Base-by-base conservation (phyloP, 2,888 invertebrate species). In the Drosophila seclusa region DNA sequence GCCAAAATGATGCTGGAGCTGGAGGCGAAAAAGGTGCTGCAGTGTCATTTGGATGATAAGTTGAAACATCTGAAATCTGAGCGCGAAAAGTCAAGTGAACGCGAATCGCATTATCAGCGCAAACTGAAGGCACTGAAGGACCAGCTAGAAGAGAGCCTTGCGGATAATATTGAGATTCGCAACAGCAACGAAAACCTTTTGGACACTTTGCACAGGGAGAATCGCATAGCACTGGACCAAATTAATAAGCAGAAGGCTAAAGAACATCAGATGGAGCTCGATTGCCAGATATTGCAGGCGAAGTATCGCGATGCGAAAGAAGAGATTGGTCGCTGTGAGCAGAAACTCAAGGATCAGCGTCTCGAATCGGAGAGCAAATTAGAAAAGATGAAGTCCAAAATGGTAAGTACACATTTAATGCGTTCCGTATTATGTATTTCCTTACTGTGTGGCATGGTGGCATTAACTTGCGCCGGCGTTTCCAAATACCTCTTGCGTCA, bases 351-450 rank as follows among this genome's bases (percentile, higher is more conserved):
- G 61, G 92, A 92, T 31, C 92, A 91, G 70, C 93, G 93, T 3
- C 73, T 92, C n/a, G 96, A 96, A 87, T 95, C 96, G 90, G 96
- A 96, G 86, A 94, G 94, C 78, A 97, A 97, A 93, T 93, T 97
- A 87, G 96, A 96, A 88, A 95, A 96, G 92, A 96, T 97, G 95
- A 97, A 97, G 92, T 94, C 95, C 59, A 96, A 96, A 95, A 96
- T 97, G 96, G 96, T 97, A 94, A 95, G 95, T 94, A 6, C 5
- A 21, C 16, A 18, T 38, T 53, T 45, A 24, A 45, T 48, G 36
- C 52, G 54, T 32, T 69, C 31, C n/a, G 45, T 67, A 34, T 21
- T 57, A n/a, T 64, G 21, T 61, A 29, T 48, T 32, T 34, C 49
- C 13, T 18, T 32, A 45, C 27, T 69, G 11, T 50, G 24, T 64